A percentile compares a stretch with the other conserved stretches of the same genome.
Evolutionary conservation across 1,140 invertebrate species (phyloP).

Genomic region (Portunus trituberculatus): DNA sequence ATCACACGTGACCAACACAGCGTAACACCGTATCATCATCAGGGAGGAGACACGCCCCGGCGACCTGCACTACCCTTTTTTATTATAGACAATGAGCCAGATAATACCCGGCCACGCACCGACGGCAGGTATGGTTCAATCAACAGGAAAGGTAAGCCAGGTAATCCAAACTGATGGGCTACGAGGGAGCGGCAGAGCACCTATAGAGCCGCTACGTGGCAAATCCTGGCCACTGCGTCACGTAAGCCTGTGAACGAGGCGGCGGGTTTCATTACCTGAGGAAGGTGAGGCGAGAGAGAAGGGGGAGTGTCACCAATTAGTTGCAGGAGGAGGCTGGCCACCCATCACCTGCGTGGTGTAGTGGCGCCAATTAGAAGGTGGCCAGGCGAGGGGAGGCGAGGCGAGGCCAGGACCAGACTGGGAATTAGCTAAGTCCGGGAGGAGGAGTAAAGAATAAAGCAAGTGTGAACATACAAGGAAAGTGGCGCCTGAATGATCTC

Average conservation of each 20-base stretch:
- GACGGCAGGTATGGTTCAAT: slow-evolving; percentile 1
- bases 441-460: background rate
- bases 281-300: background rate
- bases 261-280: background rate
- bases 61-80: background rate
- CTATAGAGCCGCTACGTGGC: too few relatives aligned
- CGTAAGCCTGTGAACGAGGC: background rate
- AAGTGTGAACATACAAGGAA: background rate
- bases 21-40: background rate
- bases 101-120: background rate
- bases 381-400: background rate
- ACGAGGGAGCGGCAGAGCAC: background rate
- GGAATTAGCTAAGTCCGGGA: background rate
- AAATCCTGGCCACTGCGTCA: background rate
- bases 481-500: background rate
- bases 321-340: background rate
- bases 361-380: background rate
- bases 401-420: background rate
- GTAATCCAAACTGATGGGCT: background rate
- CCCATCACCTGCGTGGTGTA: background rate
- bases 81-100: background rate
- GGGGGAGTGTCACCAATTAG: background rate
- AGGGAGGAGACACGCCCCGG: background rate
- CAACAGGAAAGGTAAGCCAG: slow-evolving; percentile 7
- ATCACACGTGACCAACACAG: background rate